These are phyloP conservation scores for Euphysa ruthae DNA, from an alignment of 30 jellyfish, hydroid and myxozoan genomes.

Conservation along the genomic window DNA sequence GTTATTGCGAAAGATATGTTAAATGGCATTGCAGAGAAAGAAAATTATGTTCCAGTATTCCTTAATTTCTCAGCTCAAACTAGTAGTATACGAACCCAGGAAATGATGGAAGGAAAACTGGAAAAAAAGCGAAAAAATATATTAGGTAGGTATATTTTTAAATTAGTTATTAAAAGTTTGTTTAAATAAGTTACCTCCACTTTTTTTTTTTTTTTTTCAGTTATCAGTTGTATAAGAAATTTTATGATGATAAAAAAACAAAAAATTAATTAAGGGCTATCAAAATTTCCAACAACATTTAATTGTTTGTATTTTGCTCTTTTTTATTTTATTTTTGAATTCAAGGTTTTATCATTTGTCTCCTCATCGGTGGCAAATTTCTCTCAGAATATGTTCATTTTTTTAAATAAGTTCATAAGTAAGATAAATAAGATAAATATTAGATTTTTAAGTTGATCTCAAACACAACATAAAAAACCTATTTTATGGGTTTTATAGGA, in stretches of 20 bases:
- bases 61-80: conserved; percentile 92
- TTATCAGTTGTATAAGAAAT: background rate
- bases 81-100: conserved; percentile 91
- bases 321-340: background rate
- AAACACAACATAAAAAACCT: too few species aligned
- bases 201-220: too few species aligned
- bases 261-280: background rate
- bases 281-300: background rate
- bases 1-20: conserved; percentile 86
- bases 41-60: conserved; percentile 73
- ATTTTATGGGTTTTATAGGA: too few species aligned
- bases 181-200: too few species aligned
- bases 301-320: background rate
- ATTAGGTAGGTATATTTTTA: conserved; percentile 23
- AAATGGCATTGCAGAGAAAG: conserved; percentile 48
- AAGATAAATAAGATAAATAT: too few species aligned
- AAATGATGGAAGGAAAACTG: conserved; percentile 79
- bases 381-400: too few species aligned
- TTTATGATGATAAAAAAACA: background rate
- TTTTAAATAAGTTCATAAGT: too few species aligned
- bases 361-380: too few species aligned
- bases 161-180: too few species aligned
- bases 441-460: too few species aligned
- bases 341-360: too few species aligned
- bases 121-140: conserved; percentile 82